Base-by-base conservation (phyloP, 2,888 invertebrate species). In the Scaptomyza flava region DNA sequence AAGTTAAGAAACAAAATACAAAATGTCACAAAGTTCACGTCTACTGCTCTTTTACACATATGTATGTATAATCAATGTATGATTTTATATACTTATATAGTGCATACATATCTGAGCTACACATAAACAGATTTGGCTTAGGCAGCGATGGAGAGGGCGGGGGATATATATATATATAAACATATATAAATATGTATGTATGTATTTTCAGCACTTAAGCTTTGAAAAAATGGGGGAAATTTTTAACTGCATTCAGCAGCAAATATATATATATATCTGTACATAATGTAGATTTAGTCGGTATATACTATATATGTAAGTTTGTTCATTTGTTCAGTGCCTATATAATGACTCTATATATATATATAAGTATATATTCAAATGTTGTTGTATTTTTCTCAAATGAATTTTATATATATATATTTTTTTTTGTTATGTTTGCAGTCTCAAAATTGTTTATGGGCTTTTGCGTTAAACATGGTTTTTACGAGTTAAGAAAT, bases 381-480 rank as follows among this genome's bases (percentile, higher is more conserved):
- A 27, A 46, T 38, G 14, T 38, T 38, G 14, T 38, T 54, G 36
- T 27, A 27, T 50, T 53, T 14, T 30, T 12, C 7, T 34, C 27
- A n/a, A 6, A 14, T 5, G n/a, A 8, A 4, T 5, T 38, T 3
- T 63, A 42, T n/a, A n/a, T 42, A 11, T 42, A 42, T 42, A 48
- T 33, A 20, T 33, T 34, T 63, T 38, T 54, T 56, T 60, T 47
- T 27, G 43, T 69, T 77, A 43, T 81, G 67, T 75, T 80, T 85
- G 88, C 84, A 84, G 84, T 84, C 84, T 84, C 86, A 84, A 77
- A 87, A 87, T 86, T 85, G 86, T 84, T 77, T 70, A 87, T 87
- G 79, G 82, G 80, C 46, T 70, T 68, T 68, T 69, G 27, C 76
- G 78, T 69, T 71, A 34, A 52, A 57, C 53, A 56, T 47, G 51